A percentile compares a stretch with the other conserved stretches of the same genome.
Evolutionary conservation across 2,797 vertebrate genomes (phyloP).

Genomic region (Sylvilagus floridanus): DNA sequence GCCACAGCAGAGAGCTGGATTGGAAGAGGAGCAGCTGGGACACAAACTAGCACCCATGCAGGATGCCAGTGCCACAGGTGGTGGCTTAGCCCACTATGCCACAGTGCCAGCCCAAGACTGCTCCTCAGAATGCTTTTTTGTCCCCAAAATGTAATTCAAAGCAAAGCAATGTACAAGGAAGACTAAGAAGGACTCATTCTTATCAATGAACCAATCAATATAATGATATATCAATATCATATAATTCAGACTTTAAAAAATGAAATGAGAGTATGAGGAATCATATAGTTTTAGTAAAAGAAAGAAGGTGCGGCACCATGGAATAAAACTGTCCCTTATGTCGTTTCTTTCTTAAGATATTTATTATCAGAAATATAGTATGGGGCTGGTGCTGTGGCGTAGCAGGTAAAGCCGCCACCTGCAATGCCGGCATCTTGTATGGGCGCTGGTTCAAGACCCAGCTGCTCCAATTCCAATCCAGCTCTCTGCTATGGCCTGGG

Average conservation of each 20-base stretch:
- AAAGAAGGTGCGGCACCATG: neutral
- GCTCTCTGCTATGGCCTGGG: too few species aligned
- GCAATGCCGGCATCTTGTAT: too few species aligned
- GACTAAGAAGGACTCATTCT: neutral
- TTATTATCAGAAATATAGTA: neutral
- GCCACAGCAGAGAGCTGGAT: too few species aligned
- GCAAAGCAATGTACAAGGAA: neutral
- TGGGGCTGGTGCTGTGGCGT: too few species aligned
- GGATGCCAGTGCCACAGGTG: too few species aligned
- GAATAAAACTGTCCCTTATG: neutral
- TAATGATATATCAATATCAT: neutral
- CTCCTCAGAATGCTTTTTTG: neutral
- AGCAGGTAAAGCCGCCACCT: too few species aligned
- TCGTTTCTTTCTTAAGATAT: neutral
- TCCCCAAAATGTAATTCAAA: conserved; percentile 42
- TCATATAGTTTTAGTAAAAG: fast-evolving
- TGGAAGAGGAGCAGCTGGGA: too few species aligned
- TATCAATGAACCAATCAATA: neutral
- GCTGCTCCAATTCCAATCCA: too few species aligned
- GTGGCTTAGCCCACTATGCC: too few species aligned
- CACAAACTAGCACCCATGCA: too few species aligned
- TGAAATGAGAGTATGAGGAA: neutral
- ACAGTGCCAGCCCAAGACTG: too few species aligned
- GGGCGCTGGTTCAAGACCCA: too few species aligned
- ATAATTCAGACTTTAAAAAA: neutral